A percentile compares a stretch with the other conserved stretches of the same genome.
These are phyloP conservation scores for Lateolabrax maculatus DNA, from an alignment of 2,797 vertebrate species.

Conservation along the genomic window DNA sequence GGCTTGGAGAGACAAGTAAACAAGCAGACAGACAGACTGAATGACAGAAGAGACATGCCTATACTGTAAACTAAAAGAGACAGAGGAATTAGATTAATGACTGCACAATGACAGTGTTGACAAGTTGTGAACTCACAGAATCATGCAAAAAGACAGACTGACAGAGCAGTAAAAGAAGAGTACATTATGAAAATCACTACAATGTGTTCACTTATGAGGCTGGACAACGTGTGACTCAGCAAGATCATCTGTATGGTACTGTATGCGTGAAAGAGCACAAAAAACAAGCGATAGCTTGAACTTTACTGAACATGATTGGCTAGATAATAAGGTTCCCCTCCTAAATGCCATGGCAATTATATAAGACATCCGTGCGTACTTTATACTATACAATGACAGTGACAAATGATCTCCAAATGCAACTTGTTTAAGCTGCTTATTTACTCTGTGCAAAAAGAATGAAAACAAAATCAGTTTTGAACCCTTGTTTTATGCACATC, in stretches of 20 bases:
- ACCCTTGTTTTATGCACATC: slow-evolving; percentile 10
- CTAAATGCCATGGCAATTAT: slow-evolving; percentile 60
- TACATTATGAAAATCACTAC: not conserved
- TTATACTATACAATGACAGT: slow-evolving; percentile 29
- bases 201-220: not conserved
- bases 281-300: slow-evolving; percentile 16
- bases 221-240: not conserved
- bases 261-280: not conserved
- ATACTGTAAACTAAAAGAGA: not conserved
- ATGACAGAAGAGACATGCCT: not conserved
- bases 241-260: not conserved
- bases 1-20: slow-evolving; percentile 6
- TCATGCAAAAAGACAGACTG: not conserved
- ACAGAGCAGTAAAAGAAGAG: not conserved
- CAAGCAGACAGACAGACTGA: slow-evolving; percentile 7
- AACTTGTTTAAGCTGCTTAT: slow-evolving; percentile 26
- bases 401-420: slow-evolving; percentile 46
- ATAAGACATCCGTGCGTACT: slow-evolving; percentile 27
- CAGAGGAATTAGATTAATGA: not conserved
- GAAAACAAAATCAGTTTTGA: slow-evolving; percentile 26
- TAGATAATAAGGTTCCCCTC: slow-evolving; percentile 51
- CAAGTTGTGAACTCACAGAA: not conserved
- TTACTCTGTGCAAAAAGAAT: not conserved
- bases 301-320: slow-evolving; percentile 52
- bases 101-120: not conserved